Conservation (phyloP, 1,140 invertebrate genomes). For the Zaprionus inermis region DNA sequence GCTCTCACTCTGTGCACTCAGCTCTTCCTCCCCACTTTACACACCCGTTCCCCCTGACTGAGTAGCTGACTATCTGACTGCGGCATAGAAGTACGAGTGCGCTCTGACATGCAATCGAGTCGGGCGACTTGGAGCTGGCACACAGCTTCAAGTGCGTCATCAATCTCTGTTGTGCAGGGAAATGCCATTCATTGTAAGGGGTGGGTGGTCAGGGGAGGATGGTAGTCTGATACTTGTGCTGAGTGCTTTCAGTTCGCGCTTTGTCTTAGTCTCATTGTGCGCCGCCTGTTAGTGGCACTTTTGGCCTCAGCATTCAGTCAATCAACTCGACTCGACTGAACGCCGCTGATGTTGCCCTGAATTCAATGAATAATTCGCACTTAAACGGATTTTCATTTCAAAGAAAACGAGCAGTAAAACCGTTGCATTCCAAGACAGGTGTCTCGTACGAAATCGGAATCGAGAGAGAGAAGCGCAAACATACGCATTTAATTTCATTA, state of each 20-base stretch:
- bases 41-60: background rate
- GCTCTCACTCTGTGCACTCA: conserved; percentile 1
- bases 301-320: conserved; percentile 55
- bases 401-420: background rate
- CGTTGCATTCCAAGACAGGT: background rate
- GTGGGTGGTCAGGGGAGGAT: conserved; percentile 7
- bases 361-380: conserved; percentile 38
- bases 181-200: conserved; percentile 62
- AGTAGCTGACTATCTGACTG: conserved; percentile 25
- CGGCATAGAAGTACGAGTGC: conserved; percentile 8
- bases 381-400: conserved; percentile 28
- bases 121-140: conserved; percentile 36
- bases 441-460: conserved; percentile 14
- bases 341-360: conserved; percentile 49
- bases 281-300: conserved; percentile 73
- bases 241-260: conserved; percentile 71
- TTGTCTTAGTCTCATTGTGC: conserved; percentile 70
- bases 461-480: background rate
- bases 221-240: conserved; percentile 36
- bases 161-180: conserved; percentile 64
- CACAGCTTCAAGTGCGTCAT: conserved; percentile 75
- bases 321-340: conserved; percentile 49
- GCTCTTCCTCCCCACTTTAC: background rate
- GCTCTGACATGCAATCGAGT: conserved; percentile 53
- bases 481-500: conserved; percentile 53